Conservation (phyloP, 2,888 invertebrate genomes). For the Drosophila anceps region DNA sequence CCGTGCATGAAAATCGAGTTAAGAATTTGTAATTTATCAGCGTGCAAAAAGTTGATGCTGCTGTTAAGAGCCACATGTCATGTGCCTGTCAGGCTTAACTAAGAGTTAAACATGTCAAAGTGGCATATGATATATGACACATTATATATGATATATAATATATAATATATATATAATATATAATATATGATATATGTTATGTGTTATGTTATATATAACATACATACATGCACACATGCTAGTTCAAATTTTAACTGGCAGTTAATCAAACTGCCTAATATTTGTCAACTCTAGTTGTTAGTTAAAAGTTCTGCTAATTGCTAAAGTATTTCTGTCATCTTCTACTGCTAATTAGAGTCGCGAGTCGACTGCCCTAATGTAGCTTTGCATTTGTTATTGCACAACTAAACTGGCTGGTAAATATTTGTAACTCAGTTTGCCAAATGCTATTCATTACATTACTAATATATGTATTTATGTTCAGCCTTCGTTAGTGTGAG, state of each 20-base stretch:
- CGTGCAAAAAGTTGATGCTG: neutral
- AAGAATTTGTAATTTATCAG: slow-evolving; percentile 41
- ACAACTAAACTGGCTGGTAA: neutral
- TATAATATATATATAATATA: neutral
- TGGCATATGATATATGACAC: neutral
- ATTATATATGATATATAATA: neutral
- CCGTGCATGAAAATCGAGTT: slow-evolving; percentile 19
- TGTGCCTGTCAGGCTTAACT: slow-evolving; percentile 2
- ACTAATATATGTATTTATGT: slow-evolving; percentile 1
- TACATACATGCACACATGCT: neutral
- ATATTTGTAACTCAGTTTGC: neutral
- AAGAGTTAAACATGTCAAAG: neutral
- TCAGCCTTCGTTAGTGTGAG: neutral
- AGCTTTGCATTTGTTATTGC: neutral
- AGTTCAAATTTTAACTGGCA: neutral
- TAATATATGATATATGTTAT: neutral
- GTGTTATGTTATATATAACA: neutral
- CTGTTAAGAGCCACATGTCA: slow-evolving; percentile 4
- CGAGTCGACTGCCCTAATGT: neutral
- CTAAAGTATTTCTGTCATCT: neutral
- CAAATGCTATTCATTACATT: neutral
- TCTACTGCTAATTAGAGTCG: neutral
- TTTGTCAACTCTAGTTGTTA: neutral
- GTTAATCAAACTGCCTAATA: neutral
- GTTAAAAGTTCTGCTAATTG: neutral